Evolutionary conservation across 1,140 invertebrate species (phyloP), one percentile per base, ranked within the genome.

Genomic region (Limonius californicus): DNA sequence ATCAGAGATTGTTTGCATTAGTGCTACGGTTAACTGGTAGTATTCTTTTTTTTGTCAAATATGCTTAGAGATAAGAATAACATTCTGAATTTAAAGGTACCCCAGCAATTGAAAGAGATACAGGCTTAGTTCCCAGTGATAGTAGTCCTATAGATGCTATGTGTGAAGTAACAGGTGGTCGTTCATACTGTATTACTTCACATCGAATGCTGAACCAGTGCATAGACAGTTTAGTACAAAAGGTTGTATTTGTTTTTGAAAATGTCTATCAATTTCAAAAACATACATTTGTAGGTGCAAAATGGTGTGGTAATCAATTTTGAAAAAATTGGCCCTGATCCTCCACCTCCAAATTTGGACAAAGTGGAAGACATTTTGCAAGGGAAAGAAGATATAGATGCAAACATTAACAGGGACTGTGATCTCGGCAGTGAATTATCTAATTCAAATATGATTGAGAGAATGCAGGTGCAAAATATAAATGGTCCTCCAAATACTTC

Each of bases 91-190:
- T 64, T 27, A 60, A 54, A 68, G 74, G 74, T 2, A 86, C 86
- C 15, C 85, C 86, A 0, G 81, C 84, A n/a, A 73, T 82, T 1
- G 83, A 84, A 62, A 72, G 83, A 57, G 82, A 85, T 70, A 84
- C 83, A 18, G 88, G 87, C 27, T 82, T 94, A 57, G 92, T 96
- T 15, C 91, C 94, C 21, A 93, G 91, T 68, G 95, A 98, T 74
- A 85, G 88, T 61, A 95, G 94, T 55, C 93, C 94, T 0, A 94
- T 99, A 67, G 95, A 98, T 80, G 89, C 91, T 1, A 97, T 99
- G 94, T 99, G 97, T 81, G 95, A 98, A 84, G 95, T 98, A n/a
- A 99, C 96, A 2, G 97, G 96, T 78, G 97, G 96, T 61, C 86
- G 96, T 21, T 98, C 96, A 0, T 99, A 98, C 78, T 91, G 89